Conservation (phyloP, 2,888 invertebrate genomes). For the Leucozona laternaria region DNA sequence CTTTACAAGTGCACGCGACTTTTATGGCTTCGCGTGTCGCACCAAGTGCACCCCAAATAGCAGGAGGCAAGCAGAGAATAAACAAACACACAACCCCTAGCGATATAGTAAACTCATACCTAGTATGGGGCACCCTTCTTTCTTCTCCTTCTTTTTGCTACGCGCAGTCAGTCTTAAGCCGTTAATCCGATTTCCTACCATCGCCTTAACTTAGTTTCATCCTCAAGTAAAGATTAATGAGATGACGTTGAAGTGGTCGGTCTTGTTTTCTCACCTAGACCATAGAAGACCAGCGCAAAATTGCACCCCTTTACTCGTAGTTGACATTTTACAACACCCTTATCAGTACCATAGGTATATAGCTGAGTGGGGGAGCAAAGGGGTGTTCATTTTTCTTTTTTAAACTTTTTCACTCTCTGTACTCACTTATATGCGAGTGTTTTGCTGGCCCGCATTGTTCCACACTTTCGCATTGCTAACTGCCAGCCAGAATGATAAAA, state of each 20-base stretch:
- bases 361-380: too few species aligned
- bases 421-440: conserved; percentile 60
- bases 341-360: not conserved
- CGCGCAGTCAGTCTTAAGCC: conserved; percentile 65
- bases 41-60: conserved; percentile 49
- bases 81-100: conserved; percentile 30
- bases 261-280: conserved; percentile 55
- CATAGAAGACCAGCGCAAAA: conserved; percentile 28
- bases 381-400: conserved; percentile 13
- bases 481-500: conserved; percentile 74
- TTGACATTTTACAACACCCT: conserved; percentile 19
- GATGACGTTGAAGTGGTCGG: conserved; percentile 70
- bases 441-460: conserved; percentile 73
- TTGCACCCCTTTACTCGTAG: conserved; percentile 23
- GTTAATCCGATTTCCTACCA: conserved; percentile 74
- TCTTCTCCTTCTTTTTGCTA: conserved; percentile 4
- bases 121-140: conserved; percentile 3
- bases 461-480: conserved; percentile 72
- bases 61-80: conserved; percentile 5
- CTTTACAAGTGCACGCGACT: conserved; percentile 63
- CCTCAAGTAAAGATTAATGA: conserved; percentile 72
- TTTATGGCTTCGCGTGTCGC: conserved; percentile 65
- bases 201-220: conserved; percentile 69
- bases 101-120: not conserved
- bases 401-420: not conserved